A percentile compares a stretch with the other conserved stretches of the same genome.
phyloP scores from a whole-genome alignment of 1,140 invertebrate genomes.

The Microplitis mediator region DNA sequence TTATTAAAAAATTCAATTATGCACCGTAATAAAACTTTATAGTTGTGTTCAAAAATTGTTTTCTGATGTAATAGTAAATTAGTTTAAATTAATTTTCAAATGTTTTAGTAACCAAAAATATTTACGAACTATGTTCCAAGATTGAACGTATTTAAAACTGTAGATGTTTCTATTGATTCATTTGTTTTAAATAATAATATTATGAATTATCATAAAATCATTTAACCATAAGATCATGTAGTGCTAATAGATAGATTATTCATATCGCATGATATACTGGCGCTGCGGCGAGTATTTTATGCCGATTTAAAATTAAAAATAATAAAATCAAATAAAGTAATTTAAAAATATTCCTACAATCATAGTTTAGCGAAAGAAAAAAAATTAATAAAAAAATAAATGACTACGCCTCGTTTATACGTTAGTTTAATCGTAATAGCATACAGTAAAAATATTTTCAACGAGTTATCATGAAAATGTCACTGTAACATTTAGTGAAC shows the following conservation, averaged over 20 bases:
- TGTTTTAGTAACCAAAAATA: too few relatives aligned
- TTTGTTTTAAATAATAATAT: neutral
- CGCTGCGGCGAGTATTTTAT: conserved; percentile 50
- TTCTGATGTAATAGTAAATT: too few relatives aligned
- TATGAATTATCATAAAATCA: neutral
- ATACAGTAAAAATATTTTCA: too few relatives aligned
- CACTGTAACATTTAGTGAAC: neutral
- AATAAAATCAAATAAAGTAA: neutral
- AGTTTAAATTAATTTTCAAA: too few relatives aligned
- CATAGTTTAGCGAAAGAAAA: neutral
- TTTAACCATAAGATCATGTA: conserved; percentile 28
- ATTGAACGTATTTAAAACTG: neutral
- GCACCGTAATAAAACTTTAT: too few relatives aligned
- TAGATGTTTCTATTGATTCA: neutral
- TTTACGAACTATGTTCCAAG: too few relatives aligned
- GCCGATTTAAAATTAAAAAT: conserved; percentile 23
- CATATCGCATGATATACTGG: conserved; percentile 59
- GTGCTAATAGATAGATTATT: conserved; percentile 45
- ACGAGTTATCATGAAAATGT: neutral
- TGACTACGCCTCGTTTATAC: conserved; percentile 10
- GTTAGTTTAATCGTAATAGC: too few relatives aligned
- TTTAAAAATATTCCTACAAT: neutral
- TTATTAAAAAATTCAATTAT: too few relatives aligned
- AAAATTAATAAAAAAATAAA: neutral
- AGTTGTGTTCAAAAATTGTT: too few relatives aligned